Evolutionary conservation across 2,113 vertebrate genomes (phyloP).

Genomic region (Clarias magur): DNA sequence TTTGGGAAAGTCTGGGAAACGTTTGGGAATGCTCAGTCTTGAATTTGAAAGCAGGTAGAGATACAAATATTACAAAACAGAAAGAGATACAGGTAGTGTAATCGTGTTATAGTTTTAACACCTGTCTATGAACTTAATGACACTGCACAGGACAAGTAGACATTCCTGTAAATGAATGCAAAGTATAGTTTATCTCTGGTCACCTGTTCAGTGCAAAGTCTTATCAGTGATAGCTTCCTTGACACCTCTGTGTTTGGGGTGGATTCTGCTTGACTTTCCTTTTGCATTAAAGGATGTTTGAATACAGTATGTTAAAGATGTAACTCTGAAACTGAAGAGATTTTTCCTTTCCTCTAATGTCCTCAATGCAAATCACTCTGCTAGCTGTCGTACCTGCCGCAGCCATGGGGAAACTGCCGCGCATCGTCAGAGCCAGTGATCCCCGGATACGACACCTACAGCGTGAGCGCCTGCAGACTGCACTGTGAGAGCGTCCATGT

Average conservation of each 20-base stretch:
- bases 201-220: background rate
- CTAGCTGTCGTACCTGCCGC: conserved; percentile 94
- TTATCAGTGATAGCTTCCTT: background rate
- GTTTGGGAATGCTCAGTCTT: background rate
- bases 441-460: conserved; percentile 92
- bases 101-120: background rate
- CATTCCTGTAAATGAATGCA: background rate
- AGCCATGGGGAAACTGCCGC: conserved; percentile 97
- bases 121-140: background rate
- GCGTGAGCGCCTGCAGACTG: conserved; percentile 92
- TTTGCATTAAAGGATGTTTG: background rate
- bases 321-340: background rate
- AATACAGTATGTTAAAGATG: background rate
- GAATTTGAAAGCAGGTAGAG: background rate
- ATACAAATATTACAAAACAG: background rate
- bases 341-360: background rate
- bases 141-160: background rate
- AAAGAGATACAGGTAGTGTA: background rate
- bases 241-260: background rate
- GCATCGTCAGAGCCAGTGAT: conserved; percentile 81
- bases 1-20: background rate
- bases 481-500: conserved; percentile 94
- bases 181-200: background rate
- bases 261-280: background rate
- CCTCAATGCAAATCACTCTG: conserved; percentile 14